These are phyloP conservation scores for Pangasius mekongensis DNA, from an alignment of 2,797 vertebrate genomes.

Conservation along the genomic window DNA sequence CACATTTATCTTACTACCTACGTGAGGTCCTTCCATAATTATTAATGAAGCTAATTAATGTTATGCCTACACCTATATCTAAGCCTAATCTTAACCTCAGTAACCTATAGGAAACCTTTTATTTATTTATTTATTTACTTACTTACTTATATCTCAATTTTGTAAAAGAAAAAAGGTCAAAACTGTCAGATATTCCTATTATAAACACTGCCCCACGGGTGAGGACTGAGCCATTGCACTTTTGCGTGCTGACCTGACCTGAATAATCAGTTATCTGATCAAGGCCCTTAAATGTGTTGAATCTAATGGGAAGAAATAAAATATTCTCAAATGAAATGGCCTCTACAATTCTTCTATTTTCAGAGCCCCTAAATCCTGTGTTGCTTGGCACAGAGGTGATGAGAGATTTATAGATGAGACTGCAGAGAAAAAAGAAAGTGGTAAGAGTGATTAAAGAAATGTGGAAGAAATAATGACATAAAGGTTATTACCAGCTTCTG, in stretches of 20 bases:
- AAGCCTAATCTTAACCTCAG: background rate
- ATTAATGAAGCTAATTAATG: background rate
- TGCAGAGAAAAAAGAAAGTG: conserved; percentile 1
- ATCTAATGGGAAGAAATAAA: background rate
- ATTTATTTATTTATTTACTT: too few relatives aligned
- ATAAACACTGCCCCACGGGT: background rate
- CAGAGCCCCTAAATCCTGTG: background rate
- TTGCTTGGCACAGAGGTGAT: conserved; percentile 34
- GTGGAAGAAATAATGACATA: conserved; percentile 7
- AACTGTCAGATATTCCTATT: background rate
- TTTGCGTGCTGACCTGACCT: background rate
- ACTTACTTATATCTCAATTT: too few relatives aligned
- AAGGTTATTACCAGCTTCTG: conserved; percentile 12
- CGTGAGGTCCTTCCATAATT: background rate
- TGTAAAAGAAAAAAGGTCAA: background rate
- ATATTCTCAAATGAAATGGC: background rate
- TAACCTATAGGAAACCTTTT: background rate
- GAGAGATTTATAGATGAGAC: conserved; percentile 8
- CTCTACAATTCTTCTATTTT: conserved; percentile 2
- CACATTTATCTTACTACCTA: background rate
- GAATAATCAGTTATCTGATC: background rate
- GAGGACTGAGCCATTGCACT: too few relatives aligned
- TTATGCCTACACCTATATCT: background rate
- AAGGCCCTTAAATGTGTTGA: conserved; percentile 1
- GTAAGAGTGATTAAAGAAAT: background rate